Evolutionary conservation across 2,797 vertebrate species (phyloP), one percentile per base, ranked within the genome.

Genomic region (Apogon hyalosoma): DNA sequence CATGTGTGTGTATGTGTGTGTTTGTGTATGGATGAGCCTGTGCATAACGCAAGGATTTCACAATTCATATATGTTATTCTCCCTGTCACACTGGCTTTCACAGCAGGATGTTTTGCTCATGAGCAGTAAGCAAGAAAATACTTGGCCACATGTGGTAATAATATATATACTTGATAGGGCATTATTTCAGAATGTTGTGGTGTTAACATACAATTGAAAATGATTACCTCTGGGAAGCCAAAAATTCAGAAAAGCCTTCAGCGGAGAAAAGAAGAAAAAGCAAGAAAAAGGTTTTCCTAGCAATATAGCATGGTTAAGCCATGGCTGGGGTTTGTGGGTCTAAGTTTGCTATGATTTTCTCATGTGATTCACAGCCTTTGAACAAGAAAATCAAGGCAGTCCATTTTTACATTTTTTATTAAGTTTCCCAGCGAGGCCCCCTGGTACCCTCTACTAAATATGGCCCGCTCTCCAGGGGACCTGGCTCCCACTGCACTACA

Each of bases 381-480:
- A 80, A 77, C 48, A 46, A 54, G 73, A 73, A 60, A 61, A 75
- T 60, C 61, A 66, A 63, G 70, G 54, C 31, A 58, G 65, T 48
- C 71, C 67, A 60, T 72, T 85, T 87, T 83, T 77, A 79, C 46
- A 65, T 77, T 74, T 84, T 80, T 78, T 80, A 86, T 88, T 80
- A 84, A 67, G 74, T 85, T 89, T 86, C 76, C 77, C 81, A 87
- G 82, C 68, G 11, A 63, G 78, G 76, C 69, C 80, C 80, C 72
- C 41, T 84, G 81, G 73, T 86, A 73, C 70, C 75, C 70, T 82
- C 76, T 36, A 58, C 88, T 86, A 90, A 92, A 90, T 87, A 86
- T 80, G 79, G 82, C 77, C 16, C 50, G 61, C 72, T 87, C 86
- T 86, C 83, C 69, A 78, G 79, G 79, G 86, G 83, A 79, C 55